Conservation (phyloP, 1,140 invertebrate species). For the Episyrphus balteatus region DNA sequence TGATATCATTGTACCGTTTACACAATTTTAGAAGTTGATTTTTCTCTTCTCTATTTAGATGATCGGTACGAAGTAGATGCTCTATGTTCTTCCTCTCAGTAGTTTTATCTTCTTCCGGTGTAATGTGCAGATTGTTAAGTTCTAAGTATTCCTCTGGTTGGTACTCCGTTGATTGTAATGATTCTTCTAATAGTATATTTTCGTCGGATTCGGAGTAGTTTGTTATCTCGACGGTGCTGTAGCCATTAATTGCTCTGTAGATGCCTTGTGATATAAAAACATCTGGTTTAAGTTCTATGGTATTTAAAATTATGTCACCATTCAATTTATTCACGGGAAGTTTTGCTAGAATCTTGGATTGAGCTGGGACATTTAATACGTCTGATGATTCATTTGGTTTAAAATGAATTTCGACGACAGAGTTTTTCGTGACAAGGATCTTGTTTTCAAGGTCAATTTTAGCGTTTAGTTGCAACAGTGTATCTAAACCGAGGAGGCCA, state of each 20-base stretch:
- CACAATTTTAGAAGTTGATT: constrained; percentile 1
- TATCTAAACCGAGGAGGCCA: neutral
- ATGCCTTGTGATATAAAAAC: too few relatives aligned
- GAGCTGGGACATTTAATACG: neutral
- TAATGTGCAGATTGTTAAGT: neutral
- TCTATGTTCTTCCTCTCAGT: neutral
- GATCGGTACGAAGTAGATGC: neutral
- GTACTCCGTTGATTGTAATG: neutral
- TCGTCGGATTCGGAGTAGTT: too few relatives aligned
- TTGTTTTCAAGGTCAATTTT: neutral
- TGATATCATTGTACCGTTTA: constrained; percentile 9
- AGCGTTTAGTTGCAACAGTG: neutral
- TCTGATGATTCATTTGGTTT: neutral
- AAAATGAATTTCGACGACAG: neutral
- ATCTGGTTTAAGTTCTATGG: too few relatives aligned
- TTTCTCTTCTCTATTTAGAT: neutral
- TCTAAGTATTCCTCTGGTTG: neutral
- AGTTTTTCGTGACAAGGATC: neutral
- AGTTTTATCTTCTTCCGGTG: constrained; percentile 1
- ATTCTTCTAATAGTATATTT: too few relatives aligned
- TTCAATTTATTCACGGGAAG: neutral
- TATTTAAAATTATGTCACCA: neutral
- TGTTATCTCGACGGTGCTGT: neutral
- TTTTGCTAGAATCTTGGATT: neutral
- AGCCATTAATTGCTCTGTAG: neutral